Evolutionary conservation across 92 coral and sea anemone genomes (phyloP).

Genomic region (Diadumene lineata): DNA sequence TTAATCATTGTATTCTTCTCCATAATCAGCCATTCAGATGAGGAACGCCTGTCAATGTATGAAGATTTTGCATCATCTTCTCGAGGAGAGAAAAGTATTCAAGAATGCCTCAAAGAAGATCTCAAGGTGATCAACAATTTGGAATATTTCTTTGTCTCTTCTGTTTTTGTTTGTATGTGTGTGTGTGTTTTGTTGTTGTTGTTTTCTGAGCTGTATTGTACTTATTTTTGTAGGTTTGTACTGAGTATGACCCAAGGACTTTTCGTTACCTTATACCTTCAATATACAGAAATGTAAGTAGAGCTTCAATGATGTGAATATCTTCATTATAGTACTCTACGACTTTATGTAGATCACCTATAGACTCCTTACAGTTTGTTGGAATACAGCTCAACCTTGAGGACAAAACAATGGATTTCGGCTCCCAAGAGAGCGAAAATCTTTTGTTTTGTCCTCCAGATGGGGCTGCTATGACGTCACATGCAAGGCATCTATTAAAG

Average conservation of each 20-base stretch:
- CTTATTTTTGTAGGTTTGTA: conserved; percentile 60
- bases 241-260: conserved; percentile 81
- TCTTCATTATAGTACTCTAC: no score
- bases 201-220: neutral
- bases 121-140: conserved; percentile 87
- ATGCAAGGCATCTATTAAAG: no score
- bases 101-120: conserved; percentile 79
- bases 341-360: no score
- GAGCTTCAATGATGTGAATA: neutral
- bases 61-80: conserved; percentile 88
- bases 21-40: conserved; percentile 72
- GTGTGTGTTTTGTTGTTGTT: no score
- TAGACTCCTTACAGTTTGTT: no score
- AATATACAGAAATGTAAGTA: conserved; percentile 53
- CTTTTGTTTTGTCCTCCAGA: no score
- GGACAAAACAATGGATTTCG: no score
- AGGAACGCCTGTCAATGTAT: conserved; percentile 92
- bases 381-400: no score
- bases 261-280: conserved; percentile 90
- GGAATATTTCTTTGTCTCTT: no score
- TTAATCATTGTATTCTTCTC: neutral
- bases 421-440: no score
- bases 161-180: no score
- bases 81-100: conserved; percentile 82
- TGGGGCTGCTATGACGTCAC: no score